Evolutionary conservation across 2,888 invertebrate genomes (phyloP).

Genomic region (Ypsolopha scabrella): DNA sequence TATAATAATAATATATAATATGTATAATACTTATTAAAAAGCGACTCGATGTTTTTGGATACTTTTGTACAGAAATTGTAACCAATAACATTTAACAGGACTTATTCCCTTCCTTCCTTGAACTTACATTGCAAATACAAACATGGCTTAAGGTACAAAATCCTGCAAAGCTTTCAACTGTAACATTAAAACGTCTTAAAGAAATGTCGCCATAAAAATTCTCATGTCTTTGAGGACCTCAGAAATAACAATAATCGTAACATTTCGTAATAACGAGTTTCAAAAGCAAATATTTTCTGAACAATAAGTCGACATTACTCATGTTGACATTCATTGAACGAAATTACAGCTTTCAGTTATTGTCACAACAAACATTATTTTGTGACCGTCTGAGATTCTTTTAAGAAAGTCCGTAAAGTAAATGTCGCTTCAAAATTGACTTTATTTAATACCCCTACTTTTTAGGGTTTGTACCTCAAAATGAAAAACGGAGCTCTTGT

Average conservation of each 20-base stretch:
- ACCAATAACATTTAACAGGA: too few relatives aligned
- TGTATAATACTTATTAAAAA: too few relatives aligned
- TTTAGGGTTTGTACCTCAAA: too few relatives aligned
- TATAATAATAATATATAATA: too few relatives aligned
- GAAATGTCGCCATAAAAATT: conserved; percentile 1
- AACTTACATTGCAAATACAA: not conserved
- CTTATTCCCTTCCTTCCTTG: not conserved
- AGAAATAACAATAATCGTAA: not conserved
- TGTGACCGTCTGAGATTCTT: too few relatives aligned
- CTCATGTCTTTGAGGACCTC: not conserved
- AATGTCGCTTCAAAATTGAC: too few relatives aligned
- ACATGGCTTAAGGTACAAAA: not conserved
- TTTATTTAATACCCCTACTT: too few relatives aligned
- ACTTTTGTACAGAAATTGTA: too few relatives aligned
- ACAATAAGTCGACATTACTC: conserved; percentile 12
- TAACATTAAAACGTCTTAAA: not conserved
- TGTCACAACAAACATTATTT: too few relatives aligned
- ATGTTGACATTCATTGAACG: conserved; percentile 19
- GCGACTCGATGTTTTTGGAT: too few relatives aligned
- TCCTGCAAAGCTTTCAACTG: conserved; percentile 2
- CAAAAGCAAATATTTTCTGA: not conserved
- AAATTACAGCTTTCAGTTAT: conserved; percentile 17
- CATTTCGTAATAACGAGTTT: not conserved
- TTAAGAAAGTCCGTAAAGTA: too few relatives aligned
- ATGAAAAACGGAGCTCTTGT: too few relatives aligned